These are phyloP conservation scores for Tarsius wallacei DNA, from an alignment of 2,797 vertebrate species.

Conservation along the genomic window DNA sequence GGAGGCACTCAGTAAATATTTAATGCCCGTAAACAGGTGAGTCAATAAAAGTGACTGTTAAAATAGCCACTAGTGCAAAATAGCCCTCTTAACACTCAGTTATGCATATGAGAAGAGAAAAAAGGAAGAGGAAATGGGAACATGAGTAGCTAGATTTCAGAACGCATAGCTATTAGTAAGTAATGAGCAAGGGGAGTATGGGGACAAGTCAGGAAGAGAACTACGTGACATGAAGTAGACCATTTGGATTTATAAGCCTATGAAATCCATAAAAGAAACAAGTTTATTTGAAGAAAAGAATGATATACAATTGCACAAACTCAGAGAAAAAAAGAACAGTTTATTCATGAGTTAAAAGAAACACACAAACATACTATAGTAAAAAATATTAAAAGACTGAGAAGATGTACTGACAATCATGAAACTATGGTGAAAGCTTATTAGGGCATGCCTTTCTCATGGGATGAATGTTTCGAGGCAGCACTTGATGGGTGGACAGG, in stretches of 20 bases:
- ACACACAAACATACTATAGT: not conserved
- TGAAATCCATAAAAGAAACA: not conserved
- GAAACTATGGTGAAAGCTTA: not conserved
- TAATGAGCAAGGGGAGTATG: not conserved
- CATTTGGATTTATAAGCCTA: not conserved
- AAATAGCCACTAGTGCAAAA: not conserved
- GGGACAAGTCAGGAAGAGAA: not conserved
- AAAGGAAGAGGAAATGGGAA: not conserved
- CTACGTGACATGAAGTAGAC: not conserved
- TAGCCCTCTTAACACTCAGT: not conserved
- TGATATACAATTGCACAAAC: slow-evolving; percentile 59
- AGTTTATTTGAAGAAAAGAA: slow-evolving; percentile 54
- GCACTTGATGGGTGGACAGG: slow-evolving; percentile 85
- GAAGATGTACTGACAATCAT: not conserved
- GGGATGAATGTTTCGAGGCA: slow-evolving; percentile 88
- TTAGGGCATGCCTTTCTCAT: slow-evolving; percentile 88
- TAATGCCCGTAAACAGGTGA: not conserved
- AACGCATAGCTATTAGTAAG: not conserved
- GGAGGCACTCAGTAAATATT: not conserved
- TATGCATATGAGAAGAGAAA: not conserved
- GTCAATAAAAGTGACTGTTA: not conserved
- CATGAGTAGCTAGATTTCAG: not conserved
- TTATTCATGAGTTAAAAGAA: slow-evolving; percentile 30
- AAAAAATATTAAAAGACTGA: slow-evolving; percentile 51
- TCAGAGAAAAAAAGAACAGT: not conserved